Evolutionary conservation across 2,888 invertebrate genomes (phyloP).

Genomic region (Tachina grossa): DNA sequence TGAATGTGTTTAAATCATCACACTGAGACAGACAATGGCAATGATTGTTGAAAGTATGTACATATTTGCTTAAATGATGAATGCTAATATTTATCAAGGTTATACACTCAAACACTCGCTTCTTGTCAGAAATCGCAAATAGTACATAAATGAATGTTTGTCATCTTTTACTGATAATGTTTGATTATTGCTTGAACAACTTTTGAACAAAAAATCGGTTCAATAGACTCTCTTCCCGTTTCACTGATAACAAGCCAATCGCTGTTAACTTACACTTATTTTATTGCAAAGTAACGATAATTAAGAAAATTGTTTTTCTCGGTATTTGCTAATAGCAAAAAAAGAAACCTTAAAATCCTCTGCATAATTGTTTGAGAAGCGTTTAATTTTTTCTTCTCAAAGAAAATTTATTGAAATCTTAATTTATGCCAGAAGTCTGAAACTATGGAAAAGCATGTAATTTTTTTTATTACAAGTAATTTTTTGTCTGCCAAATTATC

Average conservation of each 20-base stretch:
- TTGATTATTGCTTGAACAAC: constrained; percentile 47
- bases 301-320: constrained; percentile 8
- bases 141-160: constrained; percentile 6
- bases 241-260: neutral
- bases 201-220: constrained; percentile 38
- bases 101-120: constrained; percentile 15
- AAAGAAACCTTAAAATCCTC: no score
- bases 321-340: neutral
- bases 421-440: no score
- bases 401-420: no score
- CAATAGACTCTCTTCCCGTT: constrained; percentile 33
- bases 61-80: constrained; percentile 49
- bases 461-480: no score
- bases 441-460: no score
- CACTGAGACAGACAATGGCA: neutral
- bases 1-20: neutral
- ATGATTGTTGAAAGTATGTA: constrained; percentile 25
- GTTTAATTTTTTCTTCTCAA: neutral
- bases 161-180: constrained; percentile 31
- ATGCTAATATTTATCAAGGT: constrained; percentile 56
- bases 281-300: constrained; percentile 18
- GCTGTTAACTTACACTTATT: neutral
- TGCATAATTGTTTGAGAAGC: neutral
- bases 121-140: neutral
- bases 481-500: no score